Conservation (phyloP, 2,888 invertebrate species). For the Catocala sponsa region DNA sequence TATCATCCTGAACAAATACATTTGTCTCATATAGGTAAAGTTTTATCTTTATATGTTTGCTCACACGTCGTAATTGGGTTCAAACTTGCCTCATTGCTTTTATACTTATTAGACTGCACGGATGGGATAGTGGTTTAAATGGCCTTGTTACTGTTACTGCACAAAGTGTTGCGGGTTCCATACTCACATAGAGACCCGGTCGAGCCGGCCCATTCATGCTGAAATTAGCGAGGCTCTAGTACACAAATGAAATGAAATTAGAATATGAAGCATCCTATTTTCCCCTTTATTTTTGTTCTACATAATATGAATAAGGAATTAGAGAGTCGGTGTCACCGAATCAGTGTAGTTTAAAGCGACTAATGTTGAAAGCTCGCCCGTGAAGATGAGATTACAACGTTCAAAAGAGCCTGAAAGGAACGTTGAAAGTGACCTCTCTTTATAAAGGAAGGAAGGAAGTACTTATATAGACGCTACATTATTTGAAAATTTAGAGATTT, state of each 20-base stretch:
- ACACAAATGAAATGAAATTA: too few relatives aligned
- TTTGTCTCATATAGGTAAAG: conserved; percentile 20
- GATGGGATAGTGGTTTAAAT: too few relatives aligned
- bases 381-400: conserved; percentile 1
- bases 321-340: not conserved
- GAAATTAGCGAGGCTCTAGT: too few relatives aligned
- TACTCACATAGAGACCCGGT: too few relatives aligned
- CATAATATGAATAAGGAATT: not conserved
- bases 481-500: not conserved
- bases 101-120: too few relatives aligned
- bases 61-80: conserved; percentile 22
- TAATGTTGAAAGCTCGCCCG: not conserved
- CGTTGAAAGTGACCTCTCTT: conserved; percentile 6
- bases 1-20: conserved; percentile 38
- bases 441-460: not conserved
- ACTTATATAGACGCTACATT: not conserved
- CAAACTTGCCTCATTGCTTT: too few relatives aligned
- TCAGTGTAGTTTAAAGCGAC: not conserved
- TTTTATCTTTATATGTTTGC: conserved; percentile 24
- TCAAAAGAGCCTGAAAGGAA: conserved; percentile 3
- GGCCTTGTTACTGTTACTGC: too few relatives aligned
- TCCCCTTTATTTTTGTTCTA: too few relatives aligned
- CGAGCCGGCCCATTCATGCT: too few relatives aligned
- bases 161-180: too few relatives aligned
- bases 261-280: too few relatives aligned